Percentiles rank a stretch among this genome's conserved stretches.
Evolutionary conservation across 2,888 invertebrate genomes (phyloP).

Genomic region (Frankliniella fusca): DNA sequence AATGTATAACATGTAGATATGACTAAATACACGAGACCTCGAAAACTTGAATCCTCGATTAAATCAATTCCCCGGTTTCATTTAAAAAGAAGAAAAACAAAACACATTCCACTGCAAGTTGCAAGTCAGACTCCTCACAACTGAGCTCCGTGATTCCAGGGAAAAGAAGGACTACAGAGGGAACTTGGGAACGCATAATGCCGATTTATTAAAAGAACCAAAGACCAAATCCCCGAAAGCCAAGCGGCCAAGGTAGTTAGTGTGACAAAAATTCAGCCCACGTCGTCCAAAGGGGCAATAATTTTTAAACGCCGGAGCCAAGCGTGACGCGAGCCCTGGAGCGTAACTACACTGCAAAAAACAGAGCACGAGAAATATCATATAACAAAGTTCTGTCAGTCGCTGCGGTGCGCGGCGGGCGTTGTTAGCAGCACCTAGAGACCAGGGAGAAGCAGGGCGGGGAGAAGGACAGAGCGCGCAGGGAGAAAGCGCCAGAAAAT

Average conservation of each 20-base stretch:
- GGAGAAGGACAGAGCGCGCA: neutral
- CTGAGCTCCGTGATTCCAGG: no score
- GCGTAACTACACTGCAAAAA: neutral
- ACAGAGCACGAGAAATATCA: no score
- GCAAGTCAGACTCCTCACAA: no score
- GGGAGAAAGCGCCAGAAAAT: neutral
- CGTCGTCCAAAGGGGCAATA: neutral
- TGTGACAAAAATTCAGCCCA: neutral
- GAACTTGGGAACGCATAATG: no score
- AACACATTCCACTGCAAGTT: neutral
- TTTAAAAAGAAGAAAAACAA: neutral
- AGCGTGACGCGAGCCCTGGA: neutral
- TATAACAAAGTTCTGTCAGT: no score
- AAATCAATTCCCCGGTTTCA: neutral
- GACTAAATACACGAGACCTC: neutral
- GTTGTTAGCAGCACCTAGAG: neutral
- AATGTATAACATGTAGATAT: conserved; percentile 4
- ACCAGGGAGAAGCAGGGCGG: neutral
- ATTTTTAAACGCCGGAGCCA: neutral
- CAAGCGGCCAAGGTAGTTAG: neutral
- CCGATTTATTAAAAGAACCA: neutral
- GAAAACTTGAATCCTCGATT: neutral
- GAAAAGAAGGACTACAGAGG: no score
- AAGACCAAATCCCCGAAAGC: neutral
- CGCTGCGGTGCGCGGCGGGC: no score